Conservation (phyloP, 1,140 invertebrate genomes). For the Camponotus floridanus region DNA sequence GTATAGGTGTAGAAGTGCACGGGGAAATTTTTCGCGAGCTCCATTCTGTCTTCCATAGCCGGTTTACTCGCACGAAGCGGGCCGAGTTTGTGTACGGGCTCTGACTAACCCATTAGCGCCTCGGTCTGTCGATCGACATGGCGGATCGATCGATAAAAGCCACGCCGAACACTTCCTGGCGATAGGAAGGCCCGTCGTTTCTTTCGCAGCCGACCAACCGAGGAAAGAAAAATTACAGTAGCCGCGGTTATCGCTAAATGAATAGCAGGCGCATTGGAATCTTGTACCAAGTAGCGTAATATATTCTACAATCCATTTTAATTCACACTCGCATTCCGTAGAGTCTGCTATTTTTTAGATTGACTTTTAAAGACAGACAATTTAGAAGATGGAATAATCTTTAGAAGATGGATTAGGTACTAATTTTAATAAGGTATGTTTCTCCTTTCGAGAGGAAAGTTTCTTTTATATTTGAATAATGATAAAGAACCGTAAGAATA, state of each 20-base stretch:
- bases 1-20: neutral
- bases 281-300: constrained; percentile 32
- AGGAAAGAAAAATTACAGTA: constrained; percentile 47
- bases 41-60: constrained; percentile 51
- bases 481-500: neutral
- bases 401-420: neutral
- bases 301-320: constrained; percentile 10
- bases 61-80: constrained; percentile 30
- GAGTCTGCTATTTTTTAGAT: neutral
- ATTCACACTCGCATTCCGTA: neutral
- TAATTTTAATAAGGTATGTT: constrained; percentile 3
- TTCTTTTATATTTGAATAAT: constrained; percentile 15
- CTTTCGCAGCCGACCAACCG: constrained; percentile 32
- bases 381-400: neutral
- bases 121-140: constrained; percentile 72
- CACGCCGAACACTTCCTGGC: constrained; percentile 55
- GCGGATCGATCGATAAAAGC: constrained; percentile 75
- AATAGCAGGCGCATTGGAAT: constrained; percentile 42
- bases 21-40: constrained; percentile 66
- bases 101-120: constrained; percentile 75
- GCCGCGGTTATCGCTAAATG: constrained; percentile 51
- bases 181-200: constrained; percentile 55
- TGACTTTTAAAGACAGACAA: neutral
- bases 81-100: constrained; percentile 50
- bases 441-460: neutral